Conservation (phyloP, 2,888 invertebrate species). For the Petrophora chlorosata region DNA sequence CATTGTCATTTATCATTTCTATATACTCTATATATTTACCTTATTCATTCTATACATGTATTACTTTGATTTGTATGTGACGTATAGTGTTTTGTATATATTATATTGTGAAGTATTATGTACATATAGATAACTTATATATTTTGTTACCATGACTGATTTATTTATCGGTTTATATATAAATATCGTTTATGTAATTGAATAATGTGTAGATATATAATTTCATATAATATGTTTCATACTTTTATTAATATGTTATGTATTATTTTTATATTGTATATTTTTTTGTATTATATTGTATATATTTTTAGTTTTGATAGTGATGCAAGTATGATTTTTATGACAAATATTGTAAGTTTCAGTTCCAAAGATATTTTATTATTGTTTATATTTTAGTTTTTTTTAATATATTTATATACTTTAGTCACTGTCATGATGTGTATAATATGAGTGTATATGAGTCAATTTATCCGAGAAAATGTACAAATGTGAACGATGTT, state of each 20-base stretch:
- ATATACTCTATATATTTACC: not conserved
- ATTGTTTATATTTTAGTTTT: constrained; percentile 50
- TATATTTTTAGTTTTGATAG: constrained; percentile 18
- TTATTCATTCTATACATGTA: not conserved
- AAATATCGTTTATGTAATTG: constrained; percentile 14
- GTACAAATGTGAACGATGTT: constrained; percentile 42
- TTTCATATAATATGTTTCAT: constrained; percentile 21
- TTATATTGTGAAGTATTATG: constrained; percentile 37
- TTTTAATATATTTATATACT: constrained; percentile 45
- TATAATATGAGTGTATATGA: constrained; percentile 55
- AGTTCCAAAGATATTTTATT: constrained; percentile 76
- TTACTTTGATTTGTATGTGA: not conserved
- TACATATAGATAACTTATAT: constrained; percentile 36
- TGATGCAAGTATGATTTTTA: constrained; percentile 42
- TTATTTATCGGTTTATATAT: constrained; percentile 37
- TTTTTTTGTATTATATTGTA: constrained; percentile 13
- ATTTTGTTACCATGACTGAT: constrained; percentile 52
- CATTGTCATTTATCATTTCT: not conserved
- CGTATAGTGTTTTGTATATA: not conserved
- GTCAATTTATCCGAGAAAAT: constrained; percentile 59
- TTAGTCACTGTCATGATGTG: constrained; percentile 48
- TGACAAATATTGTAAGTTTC: constrained; percentile 46
- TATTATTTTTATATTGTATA: constrained; percentile 29
- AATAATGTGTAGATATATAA: constrained; percentile 38
- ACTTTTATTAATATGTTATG: constrained; percentile 9